Conservation (phyloP, 1,140 invertebrate genomes). For the Lineus longissimus region DNA sequence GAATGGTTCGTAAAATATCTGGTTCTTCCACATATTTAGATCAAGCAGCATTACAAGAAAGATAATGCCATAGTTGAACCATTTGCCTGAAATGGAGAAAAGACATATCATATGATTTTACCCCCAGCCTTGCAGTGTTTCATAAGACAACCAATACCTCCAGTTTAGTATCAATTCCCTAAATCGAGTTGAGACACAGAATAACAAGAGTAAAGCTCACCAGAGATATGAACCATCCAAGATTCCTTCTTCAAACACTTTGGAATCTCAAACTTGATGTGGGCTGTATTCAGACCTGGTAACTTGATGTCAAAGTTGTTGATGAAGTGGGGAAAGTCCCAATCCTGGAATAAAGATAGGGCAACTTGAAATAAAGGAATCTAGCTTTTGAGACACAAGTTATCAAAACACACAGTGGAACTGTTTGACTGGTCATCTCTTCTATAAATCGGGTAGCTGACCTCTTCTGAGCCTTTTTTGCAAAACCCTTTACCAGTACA, state of each 20-base stretch:
- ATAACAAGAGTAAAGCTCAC: slow-evolving; percentile 29
- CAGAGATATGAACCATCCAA: slow-evolving; percentile 54
- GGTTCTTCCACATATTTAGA: slow-evolving; percentile 64
- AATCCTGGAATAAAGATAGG: slow-evolving; percentile 49
- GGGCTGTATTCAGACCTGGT: slow-evolving; percentile 57
- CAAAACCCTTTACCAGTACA: too few species aligned
- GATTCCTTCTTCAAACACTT: slow-evolving; percentile 42
- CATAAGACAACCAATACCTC: too few species aligned
- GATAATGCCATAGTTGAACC: slow-evolving; percentile 63
- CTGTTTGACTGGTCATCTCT: too few species aligned
- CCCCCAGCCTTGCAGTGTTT: too few species aligned
- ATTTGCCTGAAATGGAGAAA: slow-evolving; percentile 57
- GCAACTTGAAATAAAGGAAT: too few species aligned
- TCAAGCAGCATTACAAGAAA: slow-evolving; percentile 61
- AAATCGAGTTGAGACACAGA: too few species aligned
- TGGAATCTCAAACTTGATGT: slow-evolving; percentile 48
- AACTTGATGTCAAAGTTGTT: slow-evolving; percentile 60
- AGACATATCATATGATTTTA: too few species aligned
- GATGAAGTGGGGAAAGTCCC: slow-evolving; percentile 63
- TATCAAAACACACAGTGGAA: background rate
- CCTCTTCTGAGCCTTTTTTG: too few species aligned
- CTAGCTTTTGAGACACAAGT: background rate
- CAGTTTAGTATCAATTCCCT: too few species aligned
- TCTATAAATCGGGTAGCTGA: too few species aligned
- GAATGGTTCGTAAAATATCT: slow-evolving; percentile 58